Evolutionary conservation across 2,888 invertebrate species (phyloP).

Genomic region (Amitus sp.): DNA sequence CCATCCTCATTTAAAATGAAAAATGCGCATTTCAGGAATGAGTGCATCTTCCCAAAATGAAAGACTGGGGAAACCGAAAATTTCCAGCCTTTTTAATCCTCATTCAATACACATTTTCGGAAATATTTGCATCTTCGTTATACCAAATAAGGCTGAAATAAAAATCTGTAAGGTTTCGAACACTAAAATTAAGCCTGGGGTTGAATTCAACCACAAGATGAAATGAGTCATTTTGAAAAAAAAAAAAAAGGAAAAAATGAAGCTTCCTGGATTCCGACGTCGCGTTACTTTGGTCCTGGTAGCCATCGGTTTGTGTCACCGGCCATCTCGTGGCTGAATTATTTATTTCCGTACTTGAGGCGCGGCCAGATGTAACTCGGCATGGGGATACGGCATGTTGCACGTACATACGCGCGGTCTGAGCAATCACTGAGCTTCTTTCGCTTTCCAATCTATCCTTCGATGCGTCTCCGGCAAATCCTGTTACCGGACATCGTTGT

Average conservation of each 20-base stretch:
- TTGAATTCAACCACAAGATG: too few species aligned
- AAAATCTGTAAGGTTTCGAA: too few species aligned
- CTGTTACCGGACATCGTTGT: constrained; percentile 55
- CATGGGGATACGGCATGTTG: constrained; percentile 33
- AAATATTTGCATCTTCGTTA: too few species aligned
- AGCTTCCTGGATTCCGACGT: constrained; percentile 25
- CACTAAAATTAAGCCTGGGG: too few species aligned
- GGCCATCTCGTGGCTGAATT: constrained; percentile 45
- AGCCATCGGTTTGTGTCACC: constrained; percentile 26
- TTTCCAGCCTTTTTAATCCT: too few species aligned
- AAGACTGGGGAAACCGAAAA: too few species aligned
- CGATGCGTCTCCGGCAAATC: constrained; percentile 48
- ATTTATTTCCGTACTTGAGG: constrained; percentile 46
- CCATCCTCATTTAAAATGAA: too few species aligned
- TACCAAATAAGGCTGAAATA: too few species aligned
- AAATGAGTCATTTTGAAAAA: constrained; percentile 22
- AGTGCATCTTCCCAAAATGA: too few species aligned
- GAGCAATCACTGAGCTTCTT: constrained; percentile 52
- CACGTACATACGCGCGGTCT: constrained; percentile 42
- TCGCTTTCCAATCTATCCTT: constrained; percentile 43
- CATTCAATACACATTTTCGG: too few species aligned
- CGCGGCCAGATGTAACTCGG: constrained; percentile 41
- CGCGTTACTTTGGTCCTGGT: constrained; percentile 28
- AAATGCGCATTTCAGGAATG: too few species aligned
- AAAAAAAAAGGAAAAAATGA: constrained; percentile 12